phyloP scores from a whole-genome alignment of 1,140 invertebrate genomes.

The Atta cephalotes region DNA sequence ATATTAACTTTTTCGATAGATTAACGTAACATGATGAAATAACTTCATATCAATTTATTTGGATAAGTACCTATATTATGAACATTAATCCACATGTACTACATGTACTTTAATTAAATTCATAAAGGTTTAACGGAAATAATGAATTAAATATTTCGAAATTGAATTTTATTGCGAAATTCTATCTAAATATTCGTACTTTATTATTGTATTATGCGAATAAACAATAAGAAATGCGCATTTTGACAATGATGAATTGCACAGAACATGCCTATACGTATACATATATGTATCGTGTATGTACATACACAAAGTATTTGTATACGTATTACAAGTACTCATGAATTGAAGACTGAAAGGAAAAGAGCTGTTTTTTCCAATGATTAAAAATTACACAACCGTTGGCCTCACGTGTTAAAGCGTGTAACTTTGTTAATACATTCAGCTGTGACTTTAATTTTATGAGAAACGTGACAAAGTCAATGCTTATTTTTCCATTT shows the following conservation, averaged over 20 bases:
- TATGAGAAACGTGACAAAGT: conserved; percentile 66
- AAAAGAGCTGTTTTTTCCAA: conserved; percentile 69
- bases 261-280: background rate
- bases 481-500: background rate
- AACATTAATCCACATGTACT: background rate
- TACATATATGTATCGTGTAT: conserved; percentile 11
- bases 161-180: background rate
- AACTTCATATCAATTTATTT: background rate
- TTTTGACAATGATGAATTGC: background rate
- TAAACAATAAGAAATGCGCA: conserved; percentile 2
- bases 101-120: background rate
- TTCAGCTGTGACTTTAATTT: conserved; percentile 65
- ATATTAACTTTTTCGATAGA: conserved; percentile 7
- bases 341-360: conserved; percentile 62
- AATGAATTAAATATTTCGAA: background rate
- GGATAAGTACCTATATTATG: background rate
- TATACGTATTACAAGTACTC: conserved; percentile 30
- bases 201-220: background rate
- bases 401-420: conserved; percentile 66
- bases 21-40: background rate
- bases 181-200: background rate
- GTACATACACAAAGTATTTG: conserved; percentile 19
- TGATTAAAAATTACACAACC: conserved; percentile 76
- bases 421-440: conserved; percentile 72
- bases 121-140: background rate